Evolutionary conservation across 2,113 vertebrate genomes (phyloP).

Genomic region (Ictidomys tridecemlineatus): DNA sequence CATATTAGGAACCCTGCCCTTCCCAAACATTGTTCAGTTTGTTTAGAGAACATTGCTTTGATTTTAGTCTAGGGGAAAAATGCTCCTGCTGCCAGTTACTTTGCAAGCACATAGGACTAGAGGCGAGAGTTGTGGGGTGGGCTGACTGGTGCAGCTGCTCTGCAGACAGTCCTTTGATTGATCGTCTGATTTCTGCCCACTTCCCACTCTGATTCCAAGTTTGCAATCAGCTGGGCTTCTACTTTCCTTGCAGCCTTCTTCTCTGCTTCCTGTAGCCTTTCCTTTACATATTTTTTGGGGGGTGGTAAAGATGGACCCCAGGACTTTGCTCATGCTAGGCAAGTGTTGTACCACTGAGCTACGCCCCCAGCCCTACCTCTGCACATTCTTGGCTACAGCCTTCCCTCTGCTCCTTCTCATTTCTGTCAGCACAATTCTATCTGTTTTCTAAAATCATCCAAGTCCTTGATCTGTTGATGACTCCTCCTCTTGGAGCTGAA

Average conservation of each 20-base stretch:
- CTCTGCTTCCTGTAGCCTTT: not conserved
- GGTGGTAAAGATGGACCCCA: not conserved
- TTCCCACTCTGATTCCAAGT: not conserved
- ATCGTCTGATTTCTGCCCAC: not conserved
- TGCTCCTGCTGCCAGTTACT: not conserved
- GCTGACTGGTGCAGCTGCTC: not conserved
- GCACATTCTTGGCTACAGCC: too few species aligned
- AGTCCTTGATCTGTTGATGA: not conserved
- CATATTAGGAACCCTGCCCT: not conserved
- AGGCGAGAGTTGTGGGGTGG: not conserved
- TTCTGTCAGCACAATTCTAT: not conserved
- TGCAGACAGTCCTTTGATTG: not conserved
- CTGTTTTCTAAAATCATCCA: conserved; percentile 27
- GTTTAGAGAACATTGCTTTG: not conserved
- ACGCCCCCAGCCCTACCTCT: not conserved
- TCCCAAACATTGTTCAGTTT: not conserved
- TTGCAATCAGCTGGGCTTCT: not conserved
- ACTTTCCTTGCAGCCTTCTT: not conserved
- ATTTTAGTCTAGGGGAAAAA: not conserved
- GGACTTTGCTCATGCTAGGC: not conserved
- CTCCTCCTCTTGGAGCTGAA: not conserved
- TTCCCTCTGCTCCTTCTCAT: not conserved
- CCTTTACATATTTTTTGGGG: not conserved
- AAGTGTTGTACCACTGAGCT: too few species aligned
- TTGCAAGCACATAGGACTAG: not conserved